Base-by-base conservation (phyloP, 2,113 vertebrate species). In the Lipophrys pholis region DNA sequence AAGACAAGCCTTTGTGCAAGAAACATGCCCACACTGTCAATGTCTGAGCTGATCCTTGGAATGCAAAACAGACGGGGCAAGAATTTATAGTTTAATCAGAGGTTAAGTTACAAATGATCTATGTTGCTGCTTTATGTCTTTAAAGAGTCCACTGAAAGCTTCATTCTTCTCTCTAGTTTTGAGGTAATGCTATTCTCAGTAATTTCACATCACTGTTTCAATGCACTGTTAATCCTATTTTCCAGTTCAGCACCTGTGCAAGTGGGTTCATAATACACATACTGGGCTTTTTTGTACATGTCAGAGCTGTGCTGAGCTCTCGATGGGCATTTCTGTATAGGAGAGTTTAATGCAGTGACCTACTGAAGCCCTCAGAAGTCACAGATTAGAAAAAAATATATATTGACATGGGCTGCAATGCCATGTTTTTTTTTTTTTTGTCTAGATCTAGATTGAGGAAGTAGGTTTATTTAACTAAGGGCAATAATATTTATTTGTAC, bases 1-100 rank as follows among this genome's bases (percentile, higher is more conserved):
- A 99, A 81, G 97, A 98, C 88, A 99, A 98, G 79, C 95, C 96
- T 1, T 87, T 99, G 73, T 99, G 98, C 95, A 99, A 99, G 95
- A 99, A 99, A 80, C 98, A 99, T 0, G 96, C 98, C 67, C 94
- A 99, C 86, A 94, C 93, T 38, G 76, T 98, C 85, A 96, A 97
- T 87, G 90, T 98, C 88, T 99, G 90, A 97, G 30, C 48, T n/a
- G 4, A 30, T 14, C 8, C 21, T 10, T 7, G 12, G 21, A 15
- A 39, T 40, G 5, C 11, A 49, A 41, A 53, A 6, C 30, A 6
- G 7, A 53, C 3, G 16, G 48, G 71, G 73, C 58, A 75, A 21
- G 36, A 60, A 17, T 66, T 63, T 48, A 66, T 50, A 59, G 55
- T 8, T 59, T 62, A 57, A 9, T 60, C 56, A 60, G 76, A 64